phyloP scores from a whole-genome alignment of 2,888 invertebrate genomes.

The Clitarchus hookeri region DNA sequence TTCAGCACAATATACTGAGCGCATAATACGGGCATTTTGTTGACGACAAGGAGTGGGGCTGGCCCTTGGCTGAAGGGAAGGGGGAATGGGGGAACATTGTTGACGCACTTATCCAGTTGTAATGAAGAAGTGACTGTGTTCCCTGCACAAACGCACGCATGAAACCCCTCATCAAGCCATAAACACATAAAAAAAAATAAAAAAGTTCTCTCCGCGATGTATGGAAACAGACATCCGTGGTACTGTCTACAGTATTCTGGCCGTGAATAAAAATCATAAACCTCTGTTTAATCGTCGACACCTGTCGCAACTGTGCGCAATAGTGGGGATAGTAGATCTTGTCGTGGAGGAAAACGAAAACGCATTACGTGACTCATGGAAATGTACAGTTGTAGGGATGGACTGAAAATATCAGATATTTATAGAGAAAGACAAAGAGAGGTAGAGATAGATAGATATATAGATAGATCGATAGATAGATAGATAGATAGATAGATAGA shows the following conservation, averaged over 20 bases:
- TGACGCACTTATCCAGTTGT: not conserved
- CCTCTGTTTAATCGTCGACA: not conserved
- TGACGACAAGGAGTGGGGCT: no score
- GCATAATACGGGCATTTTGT: no score
- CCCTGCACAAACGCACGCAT: not conserved
- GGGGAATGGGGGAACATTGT: not conserved
- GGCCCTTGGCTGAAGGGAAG: no score
- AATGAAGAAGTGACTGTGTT: not conserved
- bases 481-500: no score
- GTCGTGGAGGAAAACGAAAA: not conserved
- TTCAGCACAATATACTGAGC: no score
- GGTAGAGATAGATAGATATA: no score
- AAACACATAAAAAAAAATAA: not conserved
- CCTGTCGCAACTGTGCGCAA: not conserved
- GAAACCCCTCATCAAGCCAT: not conserved
- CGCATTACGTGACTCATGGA: not conserved
- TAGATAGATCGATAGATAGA: no score
- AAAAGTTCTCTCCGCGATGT: not conserved
- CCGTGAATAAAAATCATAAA: not conserved
- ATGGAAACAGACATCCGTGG: not conserved
- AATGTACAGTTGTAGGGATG: no score
- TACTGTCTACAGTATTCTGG: not conserved
- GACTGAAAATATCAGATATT: no score
- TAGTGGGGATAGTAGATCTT: not conserved
- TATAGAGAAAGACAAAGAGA: no score